A percentile compares a stretch with the other conserved stretches of the same genome.
These are phyloP conservation scores for Pontoporia blainvillei DNA, from an alignment of 2,113 vertebrate species.

Conservation along the genomic window DNA sequence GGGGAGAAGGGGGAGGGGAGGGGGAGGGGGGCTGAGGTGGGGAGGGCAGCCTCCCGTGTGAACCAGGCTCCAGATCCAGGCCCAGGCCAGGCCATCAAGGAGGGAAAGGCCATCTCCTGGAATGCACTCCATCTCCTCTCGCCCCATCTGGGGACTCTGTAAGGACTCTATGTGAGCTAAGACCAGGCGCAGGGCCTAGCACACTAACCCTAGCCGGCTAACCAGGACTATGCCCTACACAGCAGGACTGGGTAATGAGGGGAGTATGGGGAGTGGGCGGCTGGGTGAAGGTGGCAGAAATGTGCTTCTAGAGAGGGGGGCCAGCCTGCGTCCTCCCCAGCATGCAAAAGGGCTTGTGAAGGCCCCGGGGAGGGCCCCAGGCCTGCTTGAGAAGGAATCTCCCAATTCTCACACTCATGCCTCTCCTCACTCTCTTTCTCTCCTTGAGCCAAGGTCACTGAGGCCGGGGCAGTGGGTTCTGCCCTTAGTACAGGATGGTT, in stretches of 20 bases:
- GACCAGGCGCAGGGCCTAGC: constrained; percentile 5
- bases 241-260: constrained; percentile 47
- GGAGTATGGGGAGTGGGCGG: not conserved
- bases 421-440: constrained; percentile 48
- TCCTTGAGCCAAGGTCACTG: constrained; percentile 69
- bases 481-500: constrained; percentile 67
- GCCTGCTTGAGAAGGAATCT: not conserved
- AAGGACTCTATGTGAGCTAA: constrained; percentile 70
- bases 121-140: constrained; percentile 59
- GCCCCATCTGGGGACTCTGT: constrained; percentile 32
- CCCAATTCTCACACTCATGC: not conserved
- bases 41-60: not conserved
- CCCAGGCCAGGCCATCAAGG: constrained; percentile 42
- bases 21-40: not conserved
- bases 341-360: constrained; percentile 79
- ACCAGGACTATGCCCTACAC: constrained; percentile 79
- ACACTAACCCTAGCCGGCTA: constrained; percentile 80
- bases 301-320: constrained; percentile 77
- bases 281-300: constrained; percentile 67
- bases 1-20: not conserved
- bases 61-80: not conserved
- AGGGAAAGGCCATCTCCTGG: constrained; percentile 35
- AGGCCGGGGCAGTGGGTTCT: constrained; percentile 68
- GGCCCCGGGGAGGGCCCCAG: constrained; percentile 44
- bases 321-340: constrained; percentile 75